phyloP scores from a whole-genome alignment of 1,140 invertebrate genomes.

The Aphis gossypii region DNA sequence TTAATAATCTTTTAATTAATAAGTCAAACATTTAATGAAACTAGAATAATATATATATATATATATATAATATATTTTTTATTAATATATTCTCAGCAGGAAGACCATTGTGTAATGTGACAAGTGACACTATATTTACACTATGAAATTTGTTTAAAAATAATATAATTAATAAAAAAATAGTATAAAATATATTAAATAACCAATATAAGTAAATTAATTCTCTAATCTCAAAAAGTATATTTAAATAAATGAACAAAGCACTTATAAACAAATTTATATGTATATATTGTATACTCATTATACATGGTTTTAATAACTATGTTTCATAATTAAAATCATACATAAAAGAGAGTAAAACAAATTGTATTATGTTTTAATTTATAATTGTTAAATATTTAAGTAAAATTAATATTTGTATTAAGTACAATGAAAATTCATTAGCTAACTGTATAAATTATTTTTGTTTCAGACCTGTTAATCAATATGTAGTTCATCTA shows the following conservation, averaged over 20 bases:
- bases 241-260: no score
- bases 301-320: background rate
- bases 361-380: background rate
- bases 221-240: no score
- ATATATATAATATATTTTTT: background rate
- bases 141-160: no score
- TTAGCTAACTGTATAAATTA: background rate
- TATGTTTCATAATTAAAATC: background rate
- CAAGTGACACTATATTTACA: background rate
- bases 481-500: background rate
- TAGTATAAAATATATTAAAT: background rate
- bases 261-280: no score
- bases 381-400: background rate
- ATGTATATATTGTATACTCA: no score
- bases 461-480: constrained; percentile 1
- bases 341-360: background rate
- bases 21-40: background rate
- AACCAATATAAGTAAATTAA: no score
- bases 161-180: background rate
- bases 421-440: background rate
- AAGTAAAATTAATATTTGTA: background rate
- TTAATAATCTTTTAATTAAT: background rate
- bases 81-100: background rate
- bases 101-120: background rate
- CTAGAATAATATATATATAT: background rate